Evolutionary conservation across 1,140 invertebrate species (phyloP), one percentile per base, ranked within the genome.

Genomic region (Idris sp.): DNA sequence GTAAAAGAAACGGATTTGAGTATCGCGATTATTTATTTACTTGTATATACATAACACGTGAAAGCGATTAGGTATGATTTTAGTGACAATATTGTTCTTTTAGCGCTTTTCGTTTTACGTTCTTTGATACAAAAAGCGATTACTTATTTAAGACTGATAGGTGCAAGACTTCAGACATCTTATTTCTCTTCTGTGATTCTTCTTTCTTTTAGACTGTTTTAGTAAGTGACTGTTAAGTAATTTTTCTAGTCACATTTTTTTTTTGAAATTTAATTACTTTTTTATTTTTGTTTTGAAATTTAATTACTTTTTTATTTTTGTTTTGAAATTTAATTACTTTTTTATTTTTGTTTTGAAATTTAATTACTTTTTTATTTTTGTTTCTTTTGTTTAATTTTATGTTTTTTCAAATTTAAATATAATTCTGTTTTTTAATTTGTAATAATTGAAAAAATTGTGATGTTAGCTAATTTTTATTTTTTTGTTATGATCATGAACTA

Each of bases 21-120:
- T 53, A 79, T 79, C 73, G 73, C 38, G 65, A 62, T 78, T 84
- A 84, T 84, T 84, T 84, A 84, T 84, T 84, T 79, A 82, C 80
- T 71, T 83, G 80, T 84, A 81, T 83, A 83, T 83, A 84, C 81
- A 81, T 53, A 75, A 59, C 74, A 64, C 35, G 72, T 43, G 26
- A 75, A 79, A 33, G 51, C 43, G 72, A 78, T 67, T 80, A 82
- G 76, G 65, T 68, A 79, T 67, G 74, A 74, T 78, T 80, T 33
- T 62, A 72, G 40, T 33, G 26, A 74, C 62, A 48, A 72, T 73
- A 72, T 33, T 35, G 40, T 79, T 56, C 18, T n/a, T 51, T 61
- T 59, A n/a, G n/a, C n/a, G n/a, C 2, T 40, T 62, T 22, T 46
- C 31, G n/a, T 18, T 30, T 51, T 68, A 15, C 5, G 33, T 2